Percentiles rank a stretch among this genome's conserved stretches.
Conservation (phyloP, 2,888 invertebrate genomes). For the Alentia gelatinosa region DNA sequence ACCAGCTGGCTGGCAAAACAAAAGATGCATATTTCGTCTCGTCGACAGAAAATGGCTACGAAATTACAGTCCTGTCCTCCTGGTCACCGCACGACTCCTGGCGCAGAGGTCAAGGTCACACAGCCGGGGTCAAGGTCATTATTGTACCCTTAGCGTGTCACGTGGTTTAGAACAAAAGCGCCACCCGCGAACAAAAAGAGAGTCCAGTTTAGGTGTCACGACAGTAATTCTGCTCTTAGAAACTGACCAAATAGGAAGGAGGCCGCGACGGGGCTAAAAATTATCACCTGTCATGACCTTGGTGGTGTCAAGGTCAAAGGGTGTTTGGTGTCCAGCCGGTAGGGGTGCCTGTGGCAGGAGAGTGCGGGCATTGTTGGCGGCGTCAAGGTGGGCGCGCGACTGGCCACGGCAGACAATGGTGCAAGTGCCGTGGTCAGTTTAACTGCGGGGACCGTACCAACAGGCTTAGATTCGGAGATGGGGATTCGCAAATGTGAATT, state of each 20-base stretch:
- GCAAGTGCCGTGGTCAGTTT: background rate
- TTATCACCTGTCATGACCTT: conserved; percentile 17
- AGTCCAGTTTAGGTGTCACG: background rate
- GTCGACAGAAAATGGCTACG: background rate
- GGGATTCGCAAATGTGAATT: too few species aligned
- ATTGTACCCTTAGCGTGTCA: background rate
- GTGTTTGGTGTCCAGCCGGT: conserved; percentile 9
- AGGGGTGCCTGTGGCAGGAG: background rate
- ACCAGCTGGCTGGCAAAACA: background rate
- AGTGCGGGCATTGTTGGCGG: background rate
- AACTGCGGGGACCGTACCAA: too few species aligned
- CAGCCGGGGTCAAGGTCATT: background rate
- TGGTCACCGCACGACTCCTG: background rate
- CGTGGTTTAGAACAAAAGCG: background rate
- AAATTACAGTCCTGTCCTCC: background rate
- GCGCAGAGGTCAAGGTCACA: background rate
- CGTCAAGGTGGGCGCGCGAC: background rate
- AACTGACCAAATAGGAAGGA: background rate
- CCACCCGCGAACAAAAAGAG: background rate
- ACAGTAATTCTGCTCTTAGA: background rate
- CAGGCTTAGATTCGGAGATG: too few species aligned
- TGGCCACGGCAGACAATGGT: background rate
- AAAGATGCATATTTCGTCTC: background rate
- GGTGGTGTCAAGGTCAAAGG: conserved; percentile 4
- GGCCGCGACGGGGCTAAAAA: background rate